A percentile compares a stretch with the other conserved stretches of the same genome.
These are phyloP conservation scores for Meles meles DNA, from an alignment of 2,113 vertebrate species.

Conservation along the genomic window DNA sequence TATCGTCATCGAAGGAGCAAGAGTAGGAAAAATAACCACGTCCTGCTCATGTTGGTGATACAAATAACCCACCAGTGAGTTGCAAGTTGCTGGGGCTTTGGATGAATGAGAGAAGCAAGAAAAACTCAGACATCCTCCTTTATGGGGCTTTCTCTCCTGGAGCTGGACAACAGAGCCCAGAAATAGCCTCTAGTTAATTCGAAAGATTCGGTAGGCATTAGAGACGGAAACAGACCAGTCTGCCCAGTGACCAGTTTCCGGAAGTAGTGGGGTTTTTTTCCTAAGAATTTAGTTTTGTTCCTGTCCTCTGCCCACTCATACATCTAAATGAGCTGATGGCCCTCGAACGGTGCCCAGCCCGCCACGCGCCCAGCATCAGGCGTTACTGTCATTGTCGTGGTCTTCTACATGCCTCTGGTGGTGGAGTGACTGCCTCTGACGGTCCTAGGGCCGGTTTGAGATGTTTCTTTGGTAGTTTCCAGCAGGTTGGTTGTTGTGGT, in stretches of 20 bases:
- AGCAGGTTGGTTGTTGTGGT: background rate
- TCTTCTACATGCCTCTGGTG: accelerated
- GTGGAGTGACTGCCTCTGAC: accelerated
- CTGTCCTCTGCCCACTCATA: accelerated
- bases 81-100: accelerated
- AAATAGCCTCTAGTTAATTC: accelerated
- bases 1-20: background rate
- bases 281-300: background rate
- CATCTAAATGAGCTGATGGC: accelerated
- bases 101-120: accelerated
- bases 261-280: background rate
- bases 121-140: accelerated
- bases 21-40: background rate
- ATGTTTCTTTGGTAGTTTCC: background rate
- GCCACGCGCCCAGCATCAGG: accelerated
- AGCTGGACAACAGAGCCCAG: accelerated
- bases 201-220: background rate
- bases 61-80: background rate
- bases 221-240: accelerated
- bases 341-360: accelerated
- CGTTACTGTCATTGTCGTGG: accelerated
- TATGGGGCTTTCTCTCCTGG: accelerated
- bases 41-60: accelerated
- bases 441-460: background rate
- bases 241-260: background rate